These are phyloP conservation scores for Drosophila robusta DNA, from an alignment of 2,888 invertebrate genomes.

Conservation along the genomic window DNA sequence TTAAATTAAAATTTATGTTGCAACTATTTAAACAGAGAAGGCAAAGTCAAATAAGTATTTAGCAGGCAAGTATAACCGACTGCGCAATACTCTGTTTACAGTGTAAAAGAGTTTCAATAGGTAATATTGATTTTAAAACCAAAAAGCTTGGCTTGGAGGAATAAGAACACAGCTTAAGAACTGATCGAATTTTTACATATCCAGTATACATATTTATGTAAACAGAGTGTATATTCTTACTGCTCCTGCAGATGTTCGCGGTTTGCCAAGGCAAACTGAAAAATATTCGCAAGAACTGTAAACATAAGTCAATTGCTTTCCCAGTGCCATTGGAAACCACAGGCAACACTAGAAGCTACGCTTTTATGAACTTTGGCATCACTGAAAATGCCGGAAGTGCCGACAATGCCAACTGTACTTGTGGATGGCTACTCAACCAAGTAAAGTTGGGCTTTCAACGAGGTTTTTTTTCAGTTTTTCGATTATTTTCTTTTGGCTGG, in stretches of 20 bases:
- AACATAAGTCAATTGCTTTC: conserved; percentile 17
- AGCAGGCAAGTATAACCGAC: too few species aligned
- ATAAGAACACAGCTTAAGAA: too few species aligned
- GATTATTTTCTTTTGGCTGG: neutral
- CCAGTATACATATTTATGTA: too few species aligned
- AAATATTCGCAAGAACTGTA: conserved; percentile 3
- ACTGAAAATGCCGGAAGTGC: conserved; percentile 14
- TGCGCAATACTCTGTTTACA: too few species aligned
- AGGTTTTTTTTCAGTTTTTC: too few species aligned
- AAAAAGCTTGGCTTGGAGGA: too few species aligned
- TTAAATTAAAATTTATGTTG: neutral
- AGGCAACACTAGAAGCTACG: conserved; percentile 1
- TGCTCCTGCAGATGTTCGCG: too few species aligned
- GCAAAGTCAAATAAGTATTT: neutral
- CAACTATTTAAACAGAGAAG: neutral
- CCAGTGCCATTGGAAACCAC: conserved; percentile 5
- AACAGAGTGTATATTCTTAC: too few species aligned
- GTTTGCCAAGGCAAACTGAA: too few species aligned
- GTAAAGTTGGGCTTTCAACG: neutral
- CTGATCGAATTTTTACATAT: too few species aligned
- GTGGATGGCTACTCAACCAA: neutral
- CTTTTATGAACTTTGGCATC: neutral
- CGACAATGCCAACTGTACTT: conserved; percentile 4
- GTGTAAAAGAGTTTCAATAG: too few species aligned
- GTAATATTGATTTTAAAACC: too few species aligned